These are phyloP conservation scores for Brachymystax lenok DNA, from an alignment of 2,797 vertebrate species.

Conservation along the genomic window DNA sequence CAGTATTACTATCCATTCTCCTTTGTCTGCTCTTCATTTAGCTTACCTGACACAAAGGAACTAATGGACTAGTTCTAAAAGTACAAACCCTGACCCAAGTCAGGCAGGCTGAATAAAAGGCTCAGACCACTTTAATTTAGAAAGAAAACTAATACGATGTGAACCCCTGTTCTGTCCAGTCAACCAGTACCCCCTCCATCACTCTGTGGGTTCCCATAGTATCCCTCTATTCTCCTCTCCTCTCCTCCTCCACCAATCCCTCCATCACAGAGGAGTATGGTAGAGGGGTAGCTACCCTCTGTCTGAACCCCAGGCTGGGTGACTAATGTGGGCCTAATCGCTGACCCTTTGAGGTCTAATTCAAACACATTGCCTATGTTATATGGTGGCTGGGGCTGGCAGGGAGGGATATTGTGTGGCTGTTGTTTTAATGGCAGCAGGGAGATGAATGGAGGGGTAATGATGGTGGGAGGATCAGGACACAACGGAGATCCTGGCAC, in stretches of 20 bases:
- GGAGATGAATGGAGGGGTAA: background rate
- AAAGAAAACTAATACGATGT: no score
- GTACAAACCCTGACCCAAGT: no score
- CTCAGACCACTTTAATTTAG: no score
- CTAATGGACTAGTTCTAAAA: no score
- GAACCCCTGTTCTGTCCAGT: background rate
- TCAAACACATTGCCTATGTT: background rate
- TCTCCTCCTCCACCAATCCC: background rate
- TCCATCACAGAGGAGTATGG: background rate
- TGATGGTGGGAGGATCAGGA: background rate
- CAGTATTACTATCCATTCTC: no score
- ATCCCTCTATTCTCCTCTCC: background rate
- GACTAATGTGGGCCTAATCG: background rate
- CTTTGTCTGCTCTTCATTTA: no score
- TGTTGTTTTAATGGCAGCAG: background rate
- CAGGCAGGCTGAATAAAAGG: no score
- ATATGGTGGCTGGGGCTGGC: background rate
- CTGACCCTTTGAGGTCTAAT: background rate
- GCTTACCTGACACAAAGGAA: no score
- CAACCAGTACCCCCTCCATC: background rate
- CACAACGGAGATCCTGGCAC: background rate
- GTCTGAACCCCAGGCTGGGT: background rate
- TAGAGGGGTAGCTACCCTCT: background rate
- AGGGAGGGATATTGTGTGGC: background rate
- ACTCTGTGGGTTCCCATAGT: background rate